These are phyloP conservation scores for Pipa parva DNA, from an alignment of 2,113 vertebrate genomes.

Conservation along the genomic window DNA sequence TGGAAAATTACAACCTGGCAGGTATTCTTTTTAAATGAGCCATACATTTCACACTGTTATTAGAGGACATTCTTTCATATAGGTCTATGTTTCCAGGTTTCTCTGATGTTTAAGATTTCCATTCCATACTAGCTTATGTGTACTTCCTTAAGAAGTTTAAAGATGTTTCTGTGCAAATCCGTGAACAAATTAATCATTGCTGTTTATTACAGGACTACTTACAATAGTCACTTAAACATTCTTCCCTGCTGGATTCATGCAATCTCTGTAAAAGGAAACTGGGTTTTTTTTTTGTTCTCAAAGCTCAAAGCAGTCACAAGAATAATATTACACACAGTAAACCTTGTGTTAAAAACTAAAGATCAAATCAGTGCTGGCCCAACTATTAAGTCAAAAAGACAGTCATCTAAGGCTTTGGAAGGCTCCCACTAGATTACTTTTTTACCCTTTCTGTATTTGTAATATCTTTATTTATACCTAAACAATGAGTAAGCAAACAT, in stretches of 20 bases:
- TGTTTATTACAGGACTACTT: not conserved
- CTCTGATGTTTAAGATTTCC: not conserved
- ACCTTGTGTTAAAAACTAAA: too few relatives aligned
- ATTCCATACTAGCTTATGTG: not conserved
- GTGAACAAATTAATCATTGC: not conserved
- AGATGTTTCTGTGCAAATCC: not conserved
- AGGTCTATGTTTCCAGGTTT: not conserved
- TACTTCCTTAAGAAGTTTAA: not conserved
- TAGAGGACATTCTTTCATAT: slow-evolving; percentile 4
- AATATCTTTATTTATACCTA: too few relatives aligned
- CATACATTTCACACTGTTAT: not conserved
- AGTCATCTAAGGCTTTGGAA: too few relatives aligned
- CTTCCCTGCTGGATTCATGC: not conserved
- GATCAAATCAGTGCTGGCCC: too few relatives aligned
- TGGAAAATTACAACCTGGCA: not conserved
- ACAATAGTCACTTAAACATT: not conserved
- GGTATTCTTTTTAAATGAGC: slow-evolving; percentile 2
- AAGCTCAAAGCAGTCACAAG: not conserved
- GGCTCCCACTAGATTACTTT: too few relatives aligned
- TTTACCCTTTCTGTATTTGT: too few relatives aligned
- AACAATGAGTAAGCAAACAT: too few relatives aligned
- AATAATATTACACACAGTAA: too few relatives aligned
- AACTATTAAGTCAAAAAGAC: too few relatives aligned
- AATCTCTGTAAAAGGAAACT: slow-evolving; percentile 8
- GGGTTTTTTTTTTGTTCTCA: not conserved